A percentile compares a stretch with the other conserved stretches of the same genome.
Conservation (phyloP, 2,797 vertebrate species). For the Acanthornis magna region DNA sequence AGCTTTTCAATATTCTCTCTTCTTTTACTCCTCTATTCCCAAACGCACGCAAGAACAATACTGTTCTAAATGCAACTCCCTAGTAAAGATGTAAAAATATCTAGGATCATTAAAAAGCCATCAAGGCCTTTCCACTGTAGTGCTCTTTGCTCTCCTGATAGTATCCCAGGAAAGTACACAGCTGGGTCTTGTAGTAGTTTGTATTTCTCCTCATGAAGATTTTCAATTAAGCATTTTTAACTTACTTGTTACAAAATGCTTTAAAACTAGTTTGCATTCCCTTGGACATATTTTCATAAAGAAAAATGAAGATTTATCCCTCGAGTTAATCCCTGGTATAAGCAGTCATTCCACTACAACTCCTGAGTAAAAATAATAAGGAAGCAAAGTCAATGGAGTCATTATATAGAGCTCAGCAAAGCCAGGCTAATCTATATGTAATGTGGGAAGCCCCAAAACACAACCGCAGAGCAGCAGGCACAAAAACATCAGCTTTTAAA, state of each 20-base stretch:
- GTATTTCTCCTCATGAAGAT: not conserved
- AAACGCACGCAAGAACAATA: not conserved
- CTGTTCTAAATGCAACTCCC: not conserved
- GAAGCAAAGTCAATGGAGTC: not conserved
- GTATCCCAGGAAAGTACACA: not conserved
- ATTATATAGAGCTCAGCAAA: slow-evolving; percentile 4
- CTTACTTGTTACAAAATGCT: not conserved
- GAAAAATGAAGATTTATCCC: not conserved
- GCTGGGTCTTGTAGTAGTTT: not conserved
- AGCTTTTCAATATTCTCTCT: not conserved
- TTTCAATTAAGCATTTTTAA: slow-evolving; percentile 3
- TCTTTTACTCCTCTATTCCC: not conserved
- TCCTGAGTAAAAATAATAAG: slow-evolving; percentile 5
- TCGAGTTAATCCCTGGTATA: slow-evolving; percentile 16
- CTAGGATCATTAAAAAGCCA: slow-evolving; percentile 24
- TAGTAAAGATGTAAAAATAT: not conserved
- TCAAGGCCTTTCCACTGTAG: not conserved
- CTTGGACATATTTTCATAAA: not conserved
- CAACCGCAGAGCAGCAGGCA: not conserved
- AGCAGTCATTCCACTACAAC: not conserved
- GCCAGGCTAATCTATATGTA: slow-evolving; percentile 1
- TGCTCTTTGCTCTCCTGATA: not conserved
- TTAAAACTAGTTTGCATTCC: not conserved
- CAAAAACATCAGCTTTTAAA: slow-evolving; percentile 30
- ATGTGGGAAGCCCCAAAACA: slow-evolving; percentile 28